Conservation (phyloP, 2,797 vertebrate species). For the Pteropus rufus region DNA sequence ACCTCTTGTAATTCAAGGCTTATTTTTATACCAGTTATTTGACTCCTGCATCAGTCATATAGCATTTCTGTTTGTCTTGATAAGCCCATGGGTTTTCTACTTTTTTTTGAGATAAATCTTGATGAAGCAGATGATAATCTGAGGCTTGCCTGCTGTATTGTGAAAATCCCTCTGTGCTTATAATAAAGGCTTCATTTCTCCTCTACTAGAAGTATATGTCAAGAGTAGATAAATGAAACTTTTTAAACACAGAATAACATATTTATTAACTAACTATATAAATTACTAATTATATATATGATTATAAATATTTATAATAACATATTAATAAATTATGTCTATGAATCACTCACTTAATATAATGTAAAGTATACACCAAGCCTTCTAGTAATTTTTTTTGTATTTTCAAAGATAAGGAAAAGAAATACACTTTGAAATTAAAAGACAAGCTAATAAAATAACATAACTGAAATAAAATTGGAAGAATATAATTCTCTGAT, state of each 20-base stretch:
- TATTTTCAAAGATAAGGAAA: constrained; percentile 30
- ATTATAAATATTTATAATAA: background rate
- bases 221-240: background rate
- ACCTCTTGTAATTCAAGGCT: background rate
- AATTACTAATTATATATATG: background rate
- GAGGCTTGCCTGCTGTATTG: background rate
- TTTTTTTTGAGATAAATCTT: background rate
- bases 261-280: background rate
- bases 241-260: background rate
- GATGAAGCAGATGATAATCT: constrained; percentile 39
- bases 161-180: background rate
- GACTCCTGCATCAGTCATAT: background rate
- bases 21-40: constrained; percentile 18
- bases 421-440: background rate
- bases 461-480: background rate
- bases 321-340: background rate
- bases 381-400: background rate
- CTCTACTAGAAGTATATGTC: background rate
- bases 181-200: background rate
- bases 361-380: background rate
- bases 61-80: background rate
- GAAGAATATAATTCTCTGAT: background rate
- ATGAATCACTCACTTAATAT: background rate
- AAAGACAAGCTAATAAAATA: constrained; percentile 10
- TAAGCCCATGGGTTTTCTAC: background rate